Evolutionary conservation across 37 sponge, comb jelly and placozoan species (phyloP).

Genomic region (Aphrocallistes beatrix): DNA sequence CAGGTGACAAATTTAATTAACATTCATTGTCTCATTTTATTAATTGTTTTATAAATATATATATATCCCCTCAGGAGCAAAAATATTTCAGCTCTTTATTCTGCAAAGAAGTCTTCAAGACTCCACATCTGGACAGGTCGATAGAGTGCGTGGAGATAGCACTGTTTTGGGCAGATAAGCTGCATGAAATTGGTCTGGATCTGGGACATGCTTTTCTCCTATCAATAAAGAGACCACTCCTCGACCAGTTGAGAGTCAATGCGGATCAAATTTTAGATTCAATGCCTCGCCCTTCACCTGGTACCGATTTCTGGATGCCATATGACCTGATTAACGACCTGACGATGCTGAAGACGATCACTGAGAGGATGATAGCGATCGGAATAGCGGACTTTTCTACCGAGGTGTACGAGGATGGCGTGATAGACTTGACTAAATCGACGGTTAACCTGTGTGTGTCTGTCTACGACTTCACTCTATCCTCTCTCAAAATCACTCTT

Average conservation of each 20-base stretch:
- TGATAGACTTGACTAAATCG: background rate
- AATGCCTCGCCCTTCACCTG: background rate
- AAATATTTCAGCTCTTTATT: background rate
- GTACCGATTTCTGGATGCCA: background rate
- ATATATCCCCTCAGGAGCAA: background rate
- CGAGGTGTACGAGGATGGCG: background rate
- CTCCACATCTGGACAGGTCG: background rate
- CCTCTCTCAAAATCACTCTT: background rate
- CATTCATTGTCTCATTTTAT: background rate
- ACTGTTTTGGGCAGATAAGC: background rate
- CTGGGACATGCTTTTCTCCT: background rate
- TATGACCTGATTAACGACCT: background rate
- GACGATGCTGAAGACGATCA: background rate
- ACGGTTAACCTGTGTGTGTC: background rate
- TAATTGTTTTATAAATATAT: background rate
- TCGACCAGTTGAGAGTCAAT: background rate
- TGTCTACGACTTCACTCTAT: background rate
- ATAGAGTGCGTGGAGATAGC: background rate
- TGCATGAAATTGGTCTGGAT: background rate
- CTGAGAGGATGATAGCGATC: background rate
- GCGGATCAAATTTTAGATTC: background rate
- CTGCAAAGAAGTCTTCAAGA: background rate
- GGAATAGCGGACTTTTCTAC: background rate
- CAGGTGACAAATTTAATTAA: background rate
- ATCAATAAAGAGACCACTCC: background rate